Conservation (phyloP, 1,140 invertebrate species). For the roundworm (Caenorhabditis elegans) region WBcel235 BX284602.5:7468001-7468500, state of each 20-base stretch:
- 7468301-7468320: neutral
- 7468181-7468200: neutral
- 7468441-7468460: no score
- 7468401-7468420: no score
- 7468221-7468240: neutral
- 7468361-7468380: no score
- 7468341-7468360: no score
- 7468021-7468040: neutral
- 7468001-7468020: neutral
- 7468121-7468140: no score
- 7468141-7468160: no score
- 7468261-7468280: conserved; percentile 6
- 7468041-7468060: neutral
- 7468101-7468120: neutral
- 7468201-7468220: neutral
- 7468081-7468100: neutral
- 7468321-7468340: no score
- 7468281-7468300: neutral
- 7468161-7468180: no score
- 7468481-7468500: no score
- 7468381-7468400: no score
- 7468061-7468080: neutral
- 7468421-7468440: no score
- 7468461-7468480: no score
- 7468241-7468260: neutral